Evolutionary conservation across 64 coral and sea anemone genomes (phyloP).

Genomic region (Pachyseris speciosa): DNA sequence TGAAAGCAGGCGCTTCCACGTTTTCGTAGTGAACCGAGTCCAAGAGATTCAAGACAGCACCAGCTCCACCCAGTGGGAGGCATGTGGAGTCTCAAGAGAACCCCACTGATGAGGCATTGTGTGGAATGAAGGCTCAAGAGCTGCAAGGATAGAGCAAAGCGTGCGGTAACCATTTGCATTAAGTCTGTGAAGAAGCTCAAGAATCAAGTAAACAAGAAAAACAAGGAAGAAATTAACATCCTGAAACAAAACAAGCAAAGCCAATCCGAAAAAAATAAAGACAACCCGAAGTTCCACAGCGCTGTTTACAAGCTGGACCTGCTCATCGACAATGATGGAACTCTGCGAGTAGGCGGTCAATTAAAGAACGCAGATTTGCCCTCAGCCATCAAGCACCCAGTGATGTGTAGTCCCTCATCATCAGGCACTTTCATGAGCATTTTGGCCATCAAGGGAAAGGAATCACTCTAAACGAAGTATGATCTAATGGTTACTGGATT

Average conservation of each 20-base stretch:
- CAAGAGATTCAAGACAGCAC: conserved; percentile 32
- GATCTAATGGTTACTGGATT: conserved; percentile 38
- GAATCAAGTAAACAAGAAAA: background rate
- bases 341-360: conserved; percentile 1
- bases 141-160: conserved; percentile 25
- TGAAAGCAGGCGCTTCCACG: conserved; percentile 53
- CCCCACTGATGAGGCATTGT: conserved; percentile 42
- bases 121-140: conserved; percentile 37
- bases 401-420: conserved; percentile 3
- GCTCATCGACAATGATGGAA: background rate
- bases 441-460: conserved; percentile 23
- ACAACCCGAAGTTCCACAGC: background rate
- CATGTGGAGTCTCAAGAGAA: conserved; percentile 4
- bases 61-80: background rate
- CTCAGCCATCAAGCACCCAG: background rate
- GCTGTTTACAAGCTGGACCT: background rate
- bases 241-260: too few relatives aligned
- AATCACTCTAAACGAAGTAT: conserved; percentile 22
- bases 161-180: conserved; percentile 14
- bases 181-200: background rate
- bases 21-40: conserved; percentile 20
- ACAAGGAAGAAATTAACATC: background rate
- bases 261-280: background rate
- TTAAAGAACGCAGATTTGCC: background rate
- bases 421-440: conserved; percentile 19